phyloP scores from a whole-genome alignment of 2,888 invertebrate genomes.

The Cepaea hortensis region DNA sequence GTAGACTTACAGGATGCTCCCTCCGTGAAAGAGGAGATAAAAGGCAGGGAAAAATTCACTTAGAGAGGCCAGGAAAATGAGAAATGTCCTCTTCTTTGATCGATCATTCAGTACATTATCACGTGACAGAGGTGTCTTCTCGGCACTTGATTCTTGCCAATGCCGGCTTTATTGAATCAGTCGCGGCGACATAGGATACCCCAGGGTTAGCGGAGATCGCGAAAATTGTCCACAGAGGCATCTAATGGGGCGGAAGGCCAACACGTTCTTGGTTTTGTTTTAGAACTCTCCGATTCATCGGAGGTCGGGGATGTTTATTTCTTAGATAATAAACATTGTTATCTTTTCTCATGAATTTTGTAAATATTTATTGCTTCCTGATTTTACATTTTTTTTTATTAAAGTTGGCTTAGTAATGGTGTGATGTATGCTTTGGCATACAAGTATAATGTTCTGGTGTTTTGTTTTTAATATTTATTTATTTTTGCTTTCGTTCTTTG shows the following conservation, averaged over 20 bases:
- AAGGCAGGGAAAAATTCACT: conserved; percentile 3
- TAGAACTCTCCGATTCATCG: too few species aligned
- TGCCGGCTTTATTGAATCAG: conserved; percentile 24
- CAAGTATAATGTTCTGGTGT: too few species aligned
- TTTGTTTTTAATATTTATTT: too few species aligned
- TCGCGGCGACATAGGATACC: conserved; percentile 24
- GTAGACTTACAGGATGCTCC: conserved; percentile 5
- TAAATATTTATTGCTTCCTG: too few species aligned
- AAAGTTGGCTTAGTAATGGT: too few species aligned
- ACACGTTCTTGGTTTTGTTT: background rate
- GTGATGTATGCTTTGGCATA: too few species aligned
- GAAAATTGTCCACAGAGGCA: background rate
- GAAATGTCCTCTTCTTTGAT: conserved; percentile 29
- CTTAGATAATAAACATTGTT: too few species aligned
- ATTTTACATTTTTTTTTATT: too few species aligned
- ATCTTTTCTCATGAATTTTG: too few species aligned
- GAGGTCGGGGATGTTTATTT: too few species aligned
- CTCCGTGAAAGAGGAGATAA: background rate
- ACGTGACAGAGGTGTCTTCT: conserved; percentile 26
- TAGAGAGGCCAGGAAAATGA: conserved; percentile 25
- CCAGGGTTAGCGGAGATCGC: background rate
- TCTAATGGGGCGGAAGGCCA: background rate
- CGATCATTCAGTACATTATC: conserved; percentile 33
- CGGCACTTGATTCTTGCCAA: conserved; percentile 31
- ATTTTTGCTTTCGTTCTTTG: too few species aligned